Percentiles rank a stretch among this genome's conserved stretches.
These are phyloP conservation scores for Callinectes sapidus DNA, from an alignment of 2,888 invertebrate genomes.

Conservation along the genomic window DNA sequence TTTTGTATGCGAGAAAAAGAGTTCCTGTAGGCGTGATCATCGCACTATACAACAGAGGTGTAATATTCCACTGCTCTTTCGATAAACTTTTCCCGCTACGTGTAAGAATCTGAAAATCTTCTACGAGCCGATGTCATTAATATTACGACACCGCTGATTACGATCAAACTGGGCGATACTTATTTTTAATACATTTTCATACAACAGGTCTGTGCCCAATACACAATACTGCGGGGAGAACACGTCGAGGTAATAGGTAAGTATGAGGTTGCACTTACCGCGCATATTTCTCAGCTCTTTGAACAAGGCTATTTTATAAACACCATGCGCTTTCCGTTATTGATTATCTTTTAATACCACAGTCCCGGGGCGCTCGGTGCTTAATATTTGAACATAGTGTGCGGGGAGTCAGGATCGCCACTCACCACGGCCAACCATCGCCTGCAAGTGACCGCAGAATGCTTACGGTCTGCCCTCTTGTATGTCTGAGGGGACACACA, in stretches of 20 bases:
- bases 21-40: not conserved
- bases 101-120: not conserved
- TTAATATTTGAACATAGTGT: not conserved
- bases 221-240: not conserved
- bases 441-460: not conserved
- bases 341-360: not conserved
- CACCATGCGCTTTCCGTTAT: slow-evolving; percentile 6
- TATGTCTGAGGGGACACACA: not conserved
- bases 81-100: not conserved
- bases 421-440: not conserved
- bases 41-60: not conserved
- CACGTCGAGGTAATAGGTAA: not conserved
- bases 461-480: not conserved
- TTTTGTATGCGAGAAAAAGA: not conserved
- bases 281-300: not conserved
- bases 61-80: not conserved
- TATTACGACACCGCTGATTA: not conserved
- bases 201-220: not conserved
- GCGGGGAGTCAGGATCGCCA: not conserved
- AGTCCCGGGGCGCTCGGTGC: not conserved
- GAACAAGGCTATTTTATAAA: not conserved
- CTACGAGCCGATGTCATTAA: not conserved
- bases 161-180: not conserved
- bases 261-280: not conserved
- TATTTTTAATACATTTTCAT: not conserved